A percentile compares a stretch with the other conserved stretches of the same genome.
Evolutionary conservation across 1,140 invertebrate species (phyloP).

Genomic region (Akabosia matsudoensis): DNA sequence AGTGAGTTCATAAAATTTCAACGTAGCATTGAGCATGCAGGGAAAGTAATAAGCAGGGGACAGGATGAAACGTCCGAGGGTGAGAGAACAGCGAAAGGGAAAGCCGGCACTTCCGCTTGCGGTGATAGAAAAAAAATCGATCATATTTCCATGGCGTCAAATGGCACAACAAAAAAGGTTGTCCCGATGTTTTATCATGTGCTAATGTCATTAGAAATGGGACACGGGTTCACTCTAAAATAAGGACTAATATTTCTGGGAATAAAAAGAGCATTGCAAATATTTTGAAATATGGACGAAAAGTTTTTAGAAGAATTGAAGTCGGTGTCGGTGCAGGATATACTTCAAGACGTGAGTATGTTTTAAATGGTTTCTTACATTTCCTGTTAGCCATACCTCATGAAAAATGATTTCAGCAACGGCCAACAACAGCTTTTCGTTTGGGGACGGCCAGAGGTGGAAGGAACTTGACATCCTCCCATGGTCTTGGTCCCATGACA

Average conservation of each 20-base stretch:
- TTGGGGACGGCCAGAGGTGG: conserved; percentile 15
- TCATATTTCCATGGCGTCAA: too few relatives aligned
- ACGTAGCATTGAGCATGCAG: background rate
- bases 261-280: background rate
- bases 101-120: too few relatives aligned
- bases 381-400: background rate
- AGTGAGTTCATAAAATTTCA: background rate
- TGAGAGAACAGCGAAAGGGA: too few relatives aligned
- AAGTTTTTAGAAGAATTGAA: conserved; percentile 39
- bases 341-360: conserved; percentile 21
- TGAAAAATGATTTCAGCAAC: too few relatives aligned
- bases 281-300: conserved; percentile 36
- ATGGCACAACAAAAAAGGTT: too few relatives aligned
- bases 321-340: conserved; percentile 36
- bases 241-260: too few relatives aligned
- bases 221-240: too few relatives aligned
- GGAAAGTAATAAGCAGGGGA: too few relatives aligned
- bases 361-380: background rate
- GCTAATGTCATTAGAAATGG: too few relatives aligned
- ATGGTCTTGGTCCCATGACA: background rate
- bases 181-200: too few relatives aligned
- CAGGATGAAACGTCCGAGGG: too few relatives aligned
- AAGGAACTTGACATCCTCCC: background rate
- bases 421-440: conserved; percentile 30
- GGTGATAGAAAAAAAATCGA: too few relatives aligned